phyloP scores from a whole-genome alignment of 2,797 vertebrate genomes.

The Anas bernieri region DNA sequence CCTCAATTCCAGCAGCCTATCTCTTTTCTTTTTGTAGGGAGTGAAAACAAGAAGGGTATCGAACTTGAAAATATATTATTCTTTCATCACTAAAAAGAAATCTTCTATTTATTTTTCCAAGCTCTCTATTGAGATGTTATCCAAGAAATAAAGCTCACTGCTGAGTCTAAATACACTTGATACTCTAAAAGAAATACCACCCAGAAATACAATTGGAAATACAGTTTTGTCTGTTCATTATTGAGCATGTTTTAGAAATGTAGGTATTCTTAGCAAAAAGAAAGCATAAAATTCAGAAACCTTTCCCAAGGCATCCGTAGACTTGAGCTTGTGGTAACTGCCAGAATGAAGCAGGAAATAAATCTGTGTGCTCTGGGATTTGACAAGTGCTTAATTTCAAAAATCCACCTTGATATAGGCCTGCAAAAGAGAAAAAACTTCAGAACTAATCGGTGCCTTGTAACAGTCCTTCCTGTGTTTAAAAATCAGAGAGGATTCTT shows the following conservation, averaged over 20 bases:
- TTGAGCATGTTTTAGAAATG: not conserved
- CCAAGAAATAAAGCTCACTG: slow-evolving; percentile 34
- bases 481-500: not conserved
- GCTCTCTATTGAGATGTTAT: slow-evolving; percentile 56
- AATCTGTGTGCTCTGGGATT: not conserved
- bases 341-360: slow-evolving; percentile 11
- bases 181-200: slow-evolving; percentile 2
- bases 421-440: not conserved
- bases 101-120: slow-evolving; percentile 54
- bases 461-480: not conserved
- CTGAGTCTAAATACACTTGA: slow-evolving; percentile 36
- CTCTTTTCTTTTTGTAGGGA: not conserved
- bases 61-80: slow-evolving; percentile 38
- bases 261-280: not conserved
- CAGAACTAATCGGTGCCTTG: not conserved
- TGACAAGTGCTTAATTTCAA: not conserved
- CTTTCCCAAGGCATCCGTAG: not conserved
- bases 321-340: not conserved
- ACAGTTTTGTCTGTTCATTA: not conserved
- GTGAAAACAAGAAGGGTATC: slow-evolving; percentile 13
- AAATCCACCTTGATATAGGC: not conserved
- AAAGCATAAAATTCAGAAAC: not conserved
- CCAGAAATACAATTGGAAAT: not conserved
- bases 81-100: slow-evolving; percentile 36
- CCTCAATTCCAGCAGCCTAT: not conserved